Evolutionary conservation across 1,140 invertebrate genomes (phyloP), one percentile per base, ranked within the genome.

Genomic region (Samia ricini): DNA sequence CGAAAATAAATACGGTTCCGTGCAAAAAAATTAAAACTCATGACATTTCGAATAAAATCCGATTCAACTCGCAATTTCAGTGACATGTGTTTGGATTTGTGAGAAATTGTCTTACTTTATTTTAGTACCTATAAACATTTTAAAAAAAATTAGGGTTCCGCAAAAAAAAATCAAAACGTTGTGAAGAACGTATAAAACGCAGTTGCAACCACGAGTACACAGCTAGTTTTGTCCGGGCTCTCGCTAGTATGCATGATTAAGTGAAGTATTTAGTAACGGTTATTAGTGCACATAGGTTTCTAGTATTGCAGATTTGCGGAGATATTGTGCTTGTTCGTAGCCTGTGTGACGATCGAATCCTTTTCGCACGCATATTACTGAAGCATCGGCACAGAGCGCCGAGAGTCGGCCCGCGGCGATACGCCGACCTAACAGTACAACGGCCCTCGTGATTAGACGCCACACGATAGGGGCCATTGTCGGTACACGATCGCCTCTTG

Each of bases 341-440:
- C 56, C 54, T 66, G 70, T 42, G 73, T 76, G 76, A 83, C 79
- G 79, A 80, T 83, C 76, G 74, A 69, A 86, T 84, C 81, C 74
- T 73, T 80, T 89, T 87, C 86, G 84, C 86, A 88, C 85, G 84
- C 85, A 88, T 83, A 88, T 89, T 87, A 89, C 83, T 62, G 60
- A 72, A 72, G 67, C 68, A 15, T 42, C n/a, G 33, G 33, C 33
- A 42, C 3, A 15, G 33, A 12, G 33, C 10, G 10, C 33, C 2
- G 33, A 10, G 33, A 15, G 33, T 12, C 33, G 7, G 33, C 57
- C 57, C 29, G 20, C 57, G 42, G 81, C 78, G 62, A 73, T 70
- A 74, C 74, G 69, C 61, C 66, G 68, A 77, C 74, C 78, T 88
- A 88, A 90, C 87, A 82, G 84, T 90, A 89, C 79, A 73, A 71